phyloP scores from a whole-genome alignment of 2,888 invertebrate species.

The Sympetrum striolatum region DNA sequence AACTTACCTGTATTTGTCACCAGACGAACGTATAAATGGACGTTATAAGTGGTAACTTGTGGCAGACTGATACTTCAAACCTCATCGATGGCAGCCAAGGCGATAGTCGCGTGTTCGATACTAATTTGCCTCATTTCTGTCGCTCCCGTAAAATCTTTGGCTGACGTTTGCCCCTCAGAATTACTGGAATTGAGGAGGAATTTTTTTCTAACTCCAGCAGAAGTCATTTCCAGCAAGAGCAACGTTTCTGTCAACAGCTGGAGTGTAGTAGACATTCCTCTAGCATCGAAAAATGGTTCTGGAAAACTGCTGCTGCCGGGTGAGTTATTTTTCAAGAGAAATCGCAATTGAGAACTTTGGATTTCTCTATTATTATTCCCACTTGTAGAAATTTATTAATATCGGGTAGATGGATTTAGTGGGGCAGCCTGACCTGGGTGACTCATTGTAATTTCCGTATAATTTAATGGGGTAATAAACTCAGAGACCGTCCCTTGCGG shows the following conservation, averaged over 20 bases:
- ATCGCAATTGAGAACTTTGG: no score
- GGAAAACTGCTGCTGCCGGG: not conserved
- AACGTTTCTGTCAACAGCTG: not conserved
- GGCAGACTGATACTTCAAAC: not conserved
- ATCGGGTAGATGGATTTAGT: no score
- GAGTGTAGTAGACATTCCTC: not conserved
- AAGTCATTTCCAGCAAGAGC: not conserved
- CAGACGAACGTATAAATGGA: not conserved
- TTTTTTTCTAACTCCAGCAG: not conserved
- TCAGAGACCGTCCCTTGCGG: no score
- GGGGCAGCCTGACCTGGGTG: no score
- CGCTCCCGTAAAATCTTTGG: not conserved
- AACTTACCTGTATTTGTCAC: no score
- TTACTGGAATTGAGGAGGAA: not conserved
- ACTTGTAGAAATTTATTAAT: no score
- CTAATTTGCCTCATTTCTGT: not conserved
- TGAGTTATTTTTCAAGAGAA: no score
- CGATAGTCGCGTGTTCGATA: not conserved
- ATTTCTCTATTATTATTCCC: no score
- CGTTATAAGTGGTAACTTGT: not conserved
- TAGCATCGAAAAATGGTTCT: not conserved
- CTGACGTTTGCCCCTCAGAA: not conserved
- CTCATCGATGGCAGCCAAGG: not conserved
- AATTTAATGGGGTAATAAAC: no score
- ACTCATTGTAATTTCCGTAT: no score